Evolutionary conservation across 1,140 invertebrate genomes (phyloP).

Genomic region (Formica exsecta): DNA sequence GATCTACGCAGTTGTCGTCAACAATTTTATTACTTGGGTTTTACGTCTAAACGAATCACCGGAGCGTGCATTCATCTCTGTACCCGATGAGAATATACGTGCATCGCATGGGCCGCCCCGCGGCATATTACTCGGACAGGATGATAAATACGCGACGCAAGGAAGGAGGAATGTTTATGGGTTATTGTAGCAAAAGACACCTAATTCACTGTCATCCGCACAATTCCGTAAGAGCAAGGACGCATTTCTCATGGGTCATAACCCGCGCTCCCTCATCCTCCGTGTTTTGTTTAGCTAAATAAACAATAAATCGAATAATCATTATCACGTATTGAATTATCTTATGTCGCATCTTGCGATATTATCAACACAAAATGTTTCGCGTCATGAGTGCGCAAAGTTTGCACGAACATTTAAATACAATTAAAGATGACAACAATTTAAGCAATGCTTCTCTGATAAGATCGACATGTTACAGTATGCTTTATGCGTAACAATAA

Average conservation of each 20-base stretch:
- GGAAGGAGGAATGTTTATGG: constrained; percentile 61
- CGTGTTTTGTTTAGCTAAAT: neutral
- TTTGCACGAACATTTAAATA: neutral
- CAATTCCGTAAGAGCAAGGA: constrained; percentile 42
- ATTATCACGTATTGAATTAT: neutral
- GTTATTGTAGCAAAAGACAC: constrained; percentile 70
- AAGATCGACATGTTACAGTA: neutral
- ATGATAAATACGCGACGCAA: constrained; percentile 48
- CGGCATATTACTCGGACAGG: constrained; percentile 59
- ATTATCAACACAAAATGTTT: constrained; percentile 4
- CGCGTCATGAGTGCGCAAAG: neutral
- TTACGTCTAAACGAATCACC: constrained; percentile 65
- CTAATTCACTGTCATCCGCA: constrained; percentile 65
- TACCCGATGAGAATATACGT: constrained; percentile 58
- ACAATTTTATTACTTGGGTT: constrained; percentile 66
- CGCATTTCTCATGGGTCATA: constrained; percentile 52
- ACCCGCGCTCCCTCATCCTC: neutral
- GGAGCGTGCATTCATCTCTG: constrained; percentile 51
- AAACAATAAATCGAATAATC: constrained; percentile 12
- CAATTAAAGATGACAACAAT: neutral
- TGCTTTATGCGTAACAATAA: neutral
- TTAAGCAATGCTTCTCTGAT: neutral
- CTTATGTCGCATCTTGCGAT: neutral
- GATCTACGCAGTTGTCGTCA: constrained; percentile 47
- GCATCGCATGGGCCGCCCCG: constrained; percentile 25